Conservation (phyloP, 2,113 vertebrate species). For the Plestiodon gilberti region DNA sequence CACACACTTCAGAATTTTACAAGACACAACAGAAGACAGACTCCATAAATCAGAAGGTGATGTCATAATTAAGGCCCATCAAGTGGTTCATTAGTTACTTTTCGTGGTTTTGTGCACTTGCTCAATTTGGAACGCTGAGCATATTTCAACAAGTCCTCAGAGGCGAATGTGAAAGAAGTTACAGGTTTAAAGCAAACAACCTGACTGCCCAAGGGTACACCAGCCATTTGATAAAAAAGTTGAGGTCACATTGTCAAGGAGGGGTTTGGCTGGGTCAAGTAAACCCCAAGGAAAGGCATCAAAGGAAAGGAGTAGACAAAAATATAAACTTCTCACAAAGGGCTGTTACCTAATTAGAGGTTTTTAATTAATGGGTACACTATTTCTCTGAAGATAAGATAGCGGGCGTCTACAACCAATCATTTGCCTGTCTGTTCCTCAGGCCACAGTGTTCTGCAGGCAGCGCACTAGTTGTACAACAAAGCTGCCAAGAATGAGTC, state of each 20-base stretch:
- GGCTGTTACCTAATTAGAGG: neutral
- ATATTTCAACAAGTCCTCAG: accelerated
- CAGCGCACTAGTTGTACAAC: neutral
- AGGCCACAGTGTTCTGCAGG: accelerated
- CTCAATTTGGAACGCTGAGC: neutral
- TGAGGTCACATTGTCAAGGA: accelerated
- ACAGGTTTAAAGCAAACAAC: accelerated
- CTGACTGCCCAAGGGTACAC: accelerated
- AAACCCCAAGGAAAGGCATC: neutral
- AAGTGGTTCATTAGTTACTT: neutral
- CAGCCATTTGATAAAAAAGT: neutral
- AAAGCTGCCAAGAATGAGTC: slow-evolving; percentile 36
- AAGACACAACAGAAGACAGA: neutral
- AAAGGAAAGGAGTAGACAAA: neutral
- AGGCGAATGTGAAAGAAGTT: neutral
- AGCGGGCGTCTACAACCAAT: neutral
- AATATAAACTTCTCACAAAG: neutral
- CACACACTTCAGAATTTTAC: slow-evolving; percentile 7
- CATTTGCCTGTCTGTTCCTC: neutral
- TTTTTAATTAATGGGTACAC: accelerated
- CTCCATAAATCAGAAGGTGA: neutral
- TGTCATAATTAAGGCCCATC: neutral
- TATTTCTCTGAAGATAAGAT: neutral
- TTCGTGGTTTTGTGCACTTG: neutral
- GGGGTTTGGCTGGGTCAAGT: accelerated